Evolutionary conservation across 2,113 vertebrate species (phyloP), one percentile per base, ranked within the genome.

Genomic region (Benitochromis conjunctus): DNA sequence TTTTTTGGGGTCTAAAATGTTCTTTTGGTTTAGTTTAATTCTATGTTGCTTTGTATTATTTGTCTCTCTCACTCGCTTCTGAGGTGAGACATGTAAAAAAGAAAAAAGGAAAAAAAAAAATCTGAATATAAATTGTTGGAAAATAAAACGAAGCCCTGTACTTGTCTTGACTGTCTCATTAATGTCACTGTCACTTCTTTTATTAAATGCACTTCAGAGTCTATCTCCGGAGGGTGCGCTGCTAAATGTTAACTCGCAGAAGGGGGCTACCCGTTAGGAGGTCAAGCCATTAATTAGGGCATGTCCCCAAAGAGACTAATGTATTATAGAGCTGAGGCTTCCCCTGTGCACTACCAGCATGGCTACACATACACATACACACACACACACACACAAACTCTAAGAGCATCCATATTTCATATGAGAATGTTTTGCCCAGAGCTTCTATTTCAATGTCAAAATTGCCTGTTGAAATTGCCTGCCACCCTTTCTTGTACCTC

Each of bases 251-350:
- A 96, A 89, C 94, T 92, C 94, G 46, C 95, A 92, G 90, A 94
- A 94, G 95, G 95, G 94, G 95, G 93, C 85, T 91, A 89, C 89
- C 78, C 91, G 79, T 94, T 94, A 92, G 86, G 92, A 95, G 95
- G 94, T 95, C 96, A 94, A 93, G 94, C 84, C 92, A 91, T 96
- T 96, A 95, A 96, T 96, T 96, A 96, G 95, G 93, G 90, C 94
- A 90, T 48, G 81, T 94, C 95, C 92, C 95, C 66, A 86, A 91
- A 94, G 94, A 95, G 91, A 90, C 90, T 91, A 90, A 92, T 93
- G 87, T 89, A 91, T 95, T 91, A 94, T 86, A 92, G 91, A 90
- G 89, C 85, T 9, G 53, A 91, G 89, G 90, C 92, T 90, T 87
- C 91, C 92, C 89, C 89, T 92, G 92, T 93, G 92, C 81, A 5